Percentiles rank a stretch among this genome's conserved stretches.
Conservation (phyloP, 2,113 vertebrate genomes). For the Macquaria ambigua region DNA sequence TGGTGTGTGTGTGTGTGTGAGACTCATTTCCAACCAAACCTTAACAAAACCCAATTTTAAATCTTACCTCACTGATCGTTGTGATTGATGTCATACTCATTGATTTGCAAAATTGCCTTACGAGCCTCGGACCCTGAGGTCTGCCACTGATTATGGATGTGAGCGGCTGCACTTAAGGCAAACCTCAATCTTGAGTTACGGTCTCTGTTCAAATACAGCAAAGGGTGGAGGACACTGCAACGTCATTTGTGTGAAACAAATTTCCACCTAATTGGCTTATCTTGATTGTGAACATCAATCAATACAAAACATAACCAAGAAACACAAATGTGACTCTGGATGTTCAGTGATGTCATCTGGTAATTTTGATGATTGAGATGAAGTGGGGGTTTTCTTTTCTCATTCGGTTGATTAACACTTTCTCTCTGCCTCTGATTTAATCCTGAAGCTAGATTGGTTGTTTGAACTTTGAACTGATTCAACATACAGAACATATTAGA, state of each 20-base stretch:
- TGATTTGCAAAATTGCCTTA: constrained; percentile 45
- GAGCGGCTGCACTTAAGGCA: constrained; percentile 7
- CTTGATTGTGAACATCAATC: constrained; percentile 43
- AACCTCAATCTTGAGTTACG: constrained; percentile 36
- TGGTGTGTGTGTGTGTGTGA: constrained; percentile 29
- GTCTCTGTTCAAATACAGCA: constrained; percentile 8
- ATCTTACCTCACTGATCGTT: constrained; percentile 42
- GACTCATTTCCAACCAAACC: constrained; percentile 48
- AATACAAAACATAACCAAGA: constrained; percentile 13
- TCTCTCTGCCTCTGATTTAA: not conserved
- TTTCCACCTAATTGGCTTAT: constrained; percentile 45
- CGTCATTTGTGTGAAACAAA: constrained; percentile 28
- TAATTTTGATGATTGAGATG: constrained; percentile 18
- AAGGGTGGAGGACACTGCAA: constrained; percentile 30
- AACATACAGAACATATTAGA: not conserved
- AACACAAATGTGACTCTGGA: not conserved
- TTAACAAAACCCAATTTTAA: constrained; percentile 51
- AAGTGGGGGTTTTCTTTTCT: not conserved
- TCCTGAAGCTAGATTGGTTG: not conserved
- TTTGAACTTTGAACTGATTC: not conserved
- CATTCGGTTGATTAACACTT: not conserved
- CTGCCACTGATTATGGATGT: constrained; percentile 55
- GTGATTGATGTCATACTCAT: constrained; percentile 48
- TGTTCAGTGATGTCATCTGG: constrained; percentile 23
- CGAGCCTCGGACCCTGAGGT: constrained; percentile 18